Base-by-base conservation (phyloP, 2,113 vertebrate genomes). In the Pelecanus crispus region DNA sequence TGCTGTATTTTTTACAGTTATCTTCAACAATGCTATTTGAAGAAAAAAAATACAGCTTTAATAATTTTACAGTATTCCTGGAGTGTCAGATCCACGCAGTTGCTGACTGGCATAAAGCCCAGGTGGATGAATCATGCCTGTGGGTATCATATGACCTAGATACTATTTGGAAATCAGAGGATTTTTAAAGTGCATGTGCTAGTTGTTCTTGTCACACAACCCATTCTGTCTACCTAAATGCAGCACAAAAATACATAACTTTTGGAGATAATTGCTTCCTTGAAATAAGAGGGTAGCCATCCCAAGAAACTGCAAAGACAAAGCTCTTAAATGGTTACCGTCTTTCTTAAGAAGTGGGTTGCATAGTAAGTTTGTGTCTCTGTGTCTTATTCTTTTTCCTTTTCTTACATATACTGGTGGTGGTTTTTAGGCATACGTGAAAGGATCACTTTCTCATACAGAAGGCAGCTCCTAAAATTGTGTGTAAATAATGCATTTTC, bases 81-180 rank as follows among this genome's bases (percentile, higher is more conserved):
- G 38, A 79, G 53, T 85, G 61, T 94, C n/a, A 45, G 77, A 94
- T 47, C 65, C 73, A 79, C 1, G 7, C 68, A 75, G 77, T 85
- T 84, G 56, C 86, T 89, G 49, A 75, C 55, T 97, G 95, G 95
- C 89, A 91, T 66, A 87, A 94, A 97, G 91, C 94, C 95, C 89
- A 94, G 86, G 94, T 95, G 70, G 77, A 81, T 96, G 93, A 96
- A 95, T 95, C 93, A 96, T 70, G 86, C 96, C 88, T 82, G 38
- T 42, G 89, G 86, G 81, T 66, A 95, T 85, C 89, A 92, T 88
- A 94, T 28, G 89, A 97, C 91, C 94, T 56, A 97, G 78, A 95
- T 85, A 87, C 56, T 82, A 58, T 42, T 63, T 90, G 66, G 50
- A 97, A 96, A 88, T 87, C 42, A 74, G 32, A 74, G 25, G 42